phyloP scores from a whole-genome alignment of 2,113 vertebrate species.

The Ceyx cyanopectus region DNA sequence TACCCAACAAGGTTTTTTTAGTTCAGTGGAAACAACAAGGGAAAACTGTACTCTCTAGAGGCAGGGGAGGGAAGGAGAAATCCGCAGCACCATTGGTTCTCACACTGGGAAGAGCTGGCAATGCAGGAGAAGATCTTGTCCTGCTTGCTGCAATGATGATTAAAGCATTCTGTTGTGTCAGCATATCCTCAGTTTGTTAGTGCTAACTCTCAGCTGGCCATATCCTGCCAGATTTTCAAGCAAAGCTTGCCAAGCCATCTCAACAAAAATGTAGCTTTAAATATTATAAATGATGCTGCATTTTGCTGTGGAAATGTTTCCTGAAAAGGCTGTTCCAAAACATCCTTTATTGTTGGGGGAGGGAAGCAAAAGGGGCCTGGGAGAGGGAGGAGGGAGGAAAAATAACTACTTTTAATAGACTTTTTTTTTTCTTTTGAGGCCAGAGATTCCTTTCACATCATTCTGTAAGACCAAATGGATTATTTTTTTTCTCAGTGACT shows the following conservation, averaged over 20 bases:
- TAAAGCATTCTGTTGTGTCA: slow-evolving; percentile 92
- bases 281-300: slow-evolving; percentile 77
- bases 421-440: slow-evolving; percentile 37
- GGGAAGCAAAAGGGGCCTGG: slow-evolving; percentile 50
- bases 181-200: slow-evolving; percentile 87
- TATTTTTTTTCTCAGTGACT: slow-evolving; percentile 53
- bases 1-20: slow-evolving; percentile 67
- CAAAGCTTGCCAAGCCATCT: slow-evolving; percentile 85
- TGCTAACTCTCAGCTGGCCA: slow-evolving; percentile 84
- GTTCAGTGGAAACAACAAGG: slow-evolving; percentile 55
- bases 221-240: slow-evolving; percentile 86
- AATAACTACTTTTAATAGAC: slow-evolving; percentile 65
- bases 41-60: slow-evolving; percentile 69
- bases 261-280: slow-evolving; percentile 80
- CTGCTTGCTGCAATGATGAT: slow-evolving; percentile 82
- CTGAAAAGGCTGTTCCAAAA: slow-evolving; percentile 74
- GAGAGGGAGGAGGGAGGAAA: slow-evolving; percentile 62
- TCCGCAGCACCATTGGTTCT: slow-evolving; percentile 72
- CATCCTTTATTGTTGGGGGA: slow-evolving; percentile 64
- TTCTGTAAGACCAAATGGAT: slow-evolving; percentile 49
- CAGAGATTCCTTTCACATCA: slow-evolving; percentile 62
- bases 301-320: slow-evolving; percentile 74
- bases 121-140: slow-evolving; percentile 77
- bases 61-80: slow-evolving; percentile 80
- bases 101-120: slow-evolving; percentile 84